Evolutionary conservation across 2,888 invertebrate genomes (phyloP).

Genomic region (Erannis defoliaria): DNA sequence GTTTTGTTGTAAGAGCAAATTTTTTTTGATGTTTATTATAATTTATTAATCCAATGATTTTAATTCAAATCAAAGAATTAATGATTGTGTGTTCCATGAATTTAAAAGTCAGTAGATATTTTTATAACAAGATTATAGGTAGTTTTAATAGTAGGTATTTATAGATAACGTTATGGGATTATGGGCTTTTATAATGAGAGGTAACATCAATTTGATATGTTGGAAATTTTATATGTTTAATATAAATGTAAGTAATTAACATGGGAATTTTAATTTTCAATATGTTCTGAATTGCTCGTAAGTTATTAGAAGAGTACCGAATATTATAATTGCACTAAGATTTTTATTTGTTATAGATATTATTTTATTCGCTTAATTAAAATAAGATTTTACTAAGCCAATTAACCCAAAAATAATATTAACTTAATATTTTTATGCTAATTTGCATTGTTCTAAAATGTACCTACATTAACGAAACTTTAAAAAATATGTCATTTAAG

Average conservation of each 20-base stretch:
- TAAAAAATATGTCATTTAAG: too few species aligned
- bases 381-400: background rate
- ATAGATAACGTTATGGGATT: too few species aligned
- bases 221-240: slow-evolving; percentile 65
- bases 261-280: slow-evolving; percentile 45
- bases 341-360: background rate
- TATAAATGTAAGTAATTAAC: slow-evolving; percentile 45
- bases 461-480: too few species aligned
- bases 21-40: too few species aligned
- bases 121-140: background rate
- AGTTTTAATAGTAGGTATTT: background rate
- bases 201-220: slow-evolving; percentile 72
- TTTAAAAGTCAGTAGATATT: background rate
- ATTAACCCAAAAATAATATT: background rate
- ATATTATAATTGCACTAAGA: slow-evolving; percentile 10
- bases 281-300: slow-evolving; percentile 65
- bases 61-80: background rate
- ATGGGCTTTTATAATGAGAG: slow-evolving; percentile 47
- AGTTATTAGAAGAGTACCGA: slow-evolving; percentile 25
- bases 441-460: too few species aligned
- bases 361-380: too few species aligned
- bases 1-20: background rate
- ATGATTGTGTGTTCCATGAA: background rate
- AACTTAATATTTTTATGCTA: too few species aligned
- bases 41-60: background rate